Evolutionary conservation across 2,797 vertebrate genomes (phyloP).

Genomic region (Scomberomorus guttatus): DNA sequence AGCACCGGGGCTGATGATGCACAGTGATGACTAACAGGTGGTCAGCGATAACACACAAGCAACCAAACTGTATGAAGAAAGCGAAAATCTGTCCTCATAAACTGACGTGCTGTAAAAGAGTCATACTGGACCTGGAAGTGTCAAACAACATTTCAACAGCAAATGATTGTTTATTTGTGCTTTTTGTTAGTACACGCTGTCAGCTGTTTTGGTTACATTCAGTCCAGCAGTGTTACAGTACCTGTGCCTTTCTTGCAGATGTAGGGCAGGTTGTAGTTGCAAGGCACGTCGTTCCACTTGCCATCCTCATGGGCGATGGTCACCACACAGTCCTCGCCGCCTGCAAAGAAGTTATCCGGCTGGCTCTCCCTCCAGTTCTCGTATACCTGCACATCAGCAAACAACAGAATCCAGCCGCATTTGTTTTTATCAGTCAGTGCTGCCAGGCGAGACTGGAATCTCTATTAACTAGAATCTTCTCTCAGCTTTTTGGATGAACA

Average conservation of each 20-base stretch:
- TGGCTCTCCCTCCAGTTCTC: conserved; percentile 97
- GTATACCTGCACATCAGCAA: conserved; percentile 85
- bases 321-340: conserved; percentile 96
- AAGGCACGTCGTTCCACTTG: conserved; percentile 97
- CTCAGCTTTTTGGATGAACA: background rate
- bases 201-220: background rate
- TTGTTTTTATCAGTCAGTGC: conserved; percentile 9
- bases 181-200: background rate
- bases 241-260: conserved; percentile 98
- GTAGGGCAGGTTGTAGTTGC: conserved; percentile 98
- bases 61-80: background rate
- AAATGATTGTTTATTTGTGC: background rate
- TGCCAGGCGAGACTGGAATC: background rate
- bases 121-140: background rate
- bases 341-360: conserved; percentile 97
- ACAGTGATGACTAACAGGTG: conserved; percentile 44
- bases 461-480: background rate
- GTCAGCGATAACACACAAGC: conserved; percentile 28
- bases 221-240: conserved; percentile 60
- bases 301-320: conserved; percentile 95
- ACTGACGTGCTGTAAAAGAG: conserved; percentile 10
- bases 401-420: background rate
- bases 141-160: background rate
- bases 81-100: conserved; percentile 6
- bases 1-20: conserved; percentile 26